Conservation (phyloP, 2,888 invertebrate genomes). For the Thyatira batis region DNA sequence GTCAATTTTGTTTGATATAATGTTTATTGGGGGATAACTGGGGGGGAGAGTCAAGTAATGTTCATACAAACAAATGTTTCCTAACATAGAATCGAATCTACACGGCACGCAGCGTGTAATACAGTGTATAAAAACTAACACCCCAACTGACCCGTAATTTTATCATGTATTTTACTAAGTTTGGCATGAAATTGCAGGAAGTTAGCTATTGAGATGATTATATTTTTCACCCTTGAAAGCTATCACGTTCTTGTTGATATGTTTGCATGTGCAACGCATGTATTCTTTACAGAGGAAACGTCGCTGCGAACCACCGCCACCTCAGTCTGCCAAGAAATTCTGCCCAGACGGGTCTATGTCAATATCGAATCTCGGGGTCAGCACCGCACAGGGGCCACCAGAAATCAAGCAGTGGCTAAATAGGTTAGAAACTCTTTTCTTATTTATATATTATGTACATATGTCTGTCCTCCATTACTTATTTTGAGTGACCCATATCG, state of each 20-base stretch:
- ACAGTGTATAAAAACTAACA: too few species aligned
- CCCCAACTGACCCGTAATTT: too few species aligned
- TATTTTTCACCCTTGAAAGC: background rate
- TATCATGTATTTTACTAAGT: background rate
- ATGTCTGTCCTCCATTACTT: too few species aligned
- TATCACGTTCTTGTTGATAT: background rate
- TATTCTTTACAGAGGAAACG: constrained; percentile 61
- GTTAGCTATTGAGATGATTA: background rate
- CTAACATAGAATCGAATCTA: too few species aligned
- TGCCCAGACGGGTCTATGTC: constrained; percentile 56
- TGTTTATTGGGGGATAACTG: too few species aligned
- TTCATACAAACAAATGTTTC: too few species aligned
- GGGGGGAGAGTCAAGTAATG: too few species aligned
- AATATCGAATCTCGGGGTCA: constrained; percentile 5
- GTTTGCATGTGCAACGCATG: constrained; percentile 1
- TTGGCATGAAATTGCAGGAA: background rate
- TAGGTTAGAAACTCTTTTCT: constrained; percentile 58
- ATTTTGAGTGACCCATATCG: too few species aligned
- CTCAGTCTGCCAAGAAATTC: constrained; percentile 65
- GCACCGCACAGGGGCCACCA: constrained; percentile 44
- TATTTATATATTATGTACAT: too few species aligned
- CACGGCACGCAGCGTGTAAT: too few species aligned
- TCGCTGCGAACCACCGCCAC: constrained; percentile 58
- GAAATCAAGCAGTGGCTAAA: constrained; percentile 69
- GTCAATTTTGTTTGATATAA: too few species aligned